Conservation (phyloP, 2,797 vertebrate species). For the Pseudotriccus pelzelni region DNA sequence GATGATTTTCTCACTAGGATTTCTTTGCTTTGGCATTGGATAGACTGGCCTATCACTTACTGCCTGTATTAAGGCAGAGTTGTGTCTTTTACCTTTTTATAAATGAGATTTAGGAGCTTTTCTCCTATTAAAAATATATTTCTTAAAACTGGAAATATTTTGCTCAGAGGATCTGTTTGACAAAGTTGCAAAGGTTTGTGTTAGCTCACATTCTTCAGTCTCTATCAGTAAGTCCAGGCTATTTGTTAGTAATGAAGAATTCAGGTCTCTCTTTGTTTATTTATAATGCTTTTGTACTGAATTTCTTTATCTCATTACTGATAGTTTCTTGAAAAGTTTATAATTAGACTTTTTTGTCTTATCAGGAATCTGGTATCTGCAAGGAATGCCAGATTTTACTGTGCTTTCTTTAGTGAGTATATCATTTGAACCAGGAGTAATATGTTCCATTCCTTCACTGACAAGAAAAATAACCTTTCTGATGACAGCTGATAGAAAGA, state of each 20-base stretch:
- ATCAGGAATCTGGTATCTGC: background rate
- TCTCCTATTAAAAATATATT: background rate
- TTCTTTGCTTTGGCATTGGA: background rate
- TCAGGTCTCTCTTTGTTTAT: background rate
- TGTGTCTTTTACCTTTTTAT: background rate
- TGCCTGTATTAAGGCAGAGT: background rate
- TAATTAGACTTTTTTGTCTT: background rate
- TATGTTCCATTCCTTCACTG: background rate
- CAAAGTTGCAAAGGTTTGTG: background rate
- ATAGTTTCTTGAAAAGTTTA: background rate
- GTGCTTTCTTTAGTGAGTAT: background rate
- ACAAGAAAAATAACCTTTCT: background rate
- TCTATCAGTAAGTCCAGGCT: background rate
- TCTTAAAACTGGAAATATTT: background rate
- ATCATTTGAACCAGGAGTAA: background rate
- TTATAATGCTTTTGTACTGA: background rate
- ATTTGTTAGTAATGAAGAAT: background rate
- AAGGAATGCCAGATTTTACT: background rate
- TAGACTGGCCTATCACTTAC: background rate
- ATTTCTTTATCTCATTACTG: background rate
- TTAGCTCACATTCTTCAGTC: background rate
- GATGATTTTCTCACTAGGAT: background rate
- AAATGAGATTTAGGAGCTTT: background rate
- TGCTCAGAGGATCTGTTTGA: background rate
- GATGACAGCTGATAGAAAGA: background rate